phyloP scores from a whole-genome alignment of 2,113 vertebrate species.

The Illadopsis cleaveri region DNA sequence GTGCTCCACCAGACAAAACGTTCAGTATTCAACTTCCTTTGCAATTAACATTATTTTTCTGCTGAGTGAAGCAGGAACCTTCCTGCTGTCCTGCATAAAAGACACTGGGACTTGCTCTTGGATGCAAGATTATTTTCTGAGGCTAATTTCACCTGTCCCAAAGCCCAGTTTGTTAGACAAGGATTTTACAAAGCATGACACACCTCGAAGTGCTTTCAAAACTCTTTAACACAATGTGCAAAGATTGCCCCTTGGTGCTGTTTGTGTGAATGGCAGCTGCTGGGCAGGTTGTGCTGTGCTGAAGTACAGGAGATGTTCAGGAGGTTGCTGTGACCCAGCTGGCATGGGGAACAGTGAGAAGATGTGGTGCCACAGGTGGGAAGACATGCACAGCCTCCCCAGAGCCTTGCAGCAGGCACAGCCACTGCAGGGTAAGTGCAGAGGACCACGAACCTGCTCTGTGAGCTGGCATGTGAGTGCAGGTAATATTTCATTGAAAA shows the following conservation, averaged over 20 bases:
- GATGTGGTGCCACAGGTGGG: not conserved
- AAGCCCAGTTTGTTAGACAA: not conserved
- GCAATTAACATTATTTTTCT: not conserved
- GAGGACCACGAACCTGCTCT: not conserved
- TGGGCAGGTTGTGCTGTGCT: not conserved
- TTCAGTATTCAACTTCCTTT: not conserved
- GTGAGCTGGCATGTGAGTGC: not conserved
- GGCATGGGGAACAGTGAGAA: accelerated
- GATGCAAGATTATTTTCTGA: not conserved
- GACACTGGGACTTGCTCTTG: not conserved
- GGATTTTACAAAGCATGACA: not conserved
- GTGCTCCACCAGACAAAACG: not conserved
- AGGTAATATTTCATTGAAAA: not conserved
- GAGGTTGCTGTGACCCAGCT: not conserved
- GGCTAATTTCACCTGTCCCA: not conserved
- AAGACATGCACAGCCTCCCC: not conserved
- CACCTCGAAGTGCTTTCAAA: not conserved
- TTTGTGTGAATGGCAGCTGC: not conserved
- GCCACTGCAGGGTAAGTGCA: not conserved
- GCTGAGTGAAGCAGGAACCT: not conserved
- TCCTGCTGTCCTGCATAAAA: not conserved
- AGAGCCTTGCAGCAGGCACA: not conserved
- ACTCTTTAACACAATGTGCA: not conserved
- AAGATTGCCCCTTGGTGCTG: not conserved
- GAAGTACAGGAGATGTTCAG: accelerated